Evolutionary conservation across 2,888 invertebrate species (phyloP), one percentile per base, ranked within the genome.

Genomic region (Hirtodrosophila cameraria): DNA sequence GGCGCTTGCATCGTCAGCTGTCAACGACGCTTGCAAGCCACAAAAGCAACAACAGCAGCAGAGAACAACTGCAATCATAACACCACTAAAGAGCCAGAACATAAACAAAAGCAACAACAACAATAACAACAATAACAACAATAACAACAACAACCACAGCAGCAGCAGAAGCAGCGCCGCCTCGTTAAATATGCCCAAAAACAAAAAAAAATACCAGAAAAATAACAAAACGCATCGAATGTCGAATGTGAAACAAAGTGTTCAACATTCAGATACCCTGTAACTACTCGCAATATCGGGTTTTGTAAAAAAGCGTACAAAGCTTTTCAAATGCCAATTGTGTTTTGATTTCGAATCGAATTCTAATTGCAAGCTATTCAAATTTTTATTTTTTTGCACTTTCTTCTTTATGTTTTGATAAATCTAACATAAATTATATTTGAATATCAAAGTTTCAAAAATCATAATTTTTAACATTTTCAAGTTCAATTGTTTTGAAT

Each of bases 1-100:
- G 74, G 53, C 68, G 74, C 58, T 62, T 41, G 58, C 49, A 45
- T 11, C 43, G 54, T 58, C 70, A 73, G 70, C 74, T 73, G 70
- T 71, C 70, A 70, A 58, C 74, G 57, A 42, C 35, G 57, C 61
- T 57, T 50, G 49, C 52, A 35, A 25, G 35, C 70, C 57, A 52
- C 39, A 33, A 48, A 16, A 62, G 20, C 41, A 58, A 11, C 31
- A 50, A 36, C 52, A 31, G 9, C 27, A 46, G 42, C 36, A 9
- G 53, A 18, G 71, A 84, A 77, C 78, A 80, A 80, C 75, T 66
- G 78, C 75, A 85, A 85, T 78, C 78, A 79, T 65, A 79, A 85
- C 78, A 79, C 75, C 79, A 68, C 75, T 78, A 75, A 80, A 75
- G 67, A 80, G 86, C 42, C 80, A 70, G 71, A 80, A 78, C 83